Conservation (phyloP, 2,888 invertebrate species). For the Eulithis prunata region DNA sequence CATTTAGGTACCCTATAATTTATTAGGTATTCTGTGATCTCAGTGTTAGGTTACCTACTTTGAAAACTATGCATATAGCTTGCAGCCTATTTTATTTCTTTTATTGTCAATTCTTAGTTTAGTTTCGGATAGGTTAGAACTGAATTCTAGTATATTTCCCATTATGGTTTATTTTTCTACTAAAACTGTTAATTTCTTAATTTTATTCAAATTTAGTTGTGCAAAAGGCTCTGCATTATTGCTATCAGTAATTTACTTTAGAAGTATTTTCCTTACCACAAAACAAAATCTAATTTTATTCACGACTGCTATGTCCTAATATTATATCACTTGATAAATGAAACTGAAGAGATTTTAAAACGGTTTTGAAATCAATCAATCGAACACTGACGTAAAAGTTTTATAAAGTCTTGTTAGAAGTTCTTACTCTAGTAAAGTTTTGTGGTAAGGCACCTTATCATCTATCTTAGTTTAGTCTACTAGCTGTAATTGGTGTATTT, state of each 20-base stretch:
- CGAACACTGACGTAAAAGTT: no score
- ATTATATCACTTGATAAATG: no score
- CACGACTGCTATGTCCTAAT: no score
- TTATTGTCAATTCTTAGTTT: constrained; percentile 22
- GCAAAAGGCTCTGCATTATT: not conserved
- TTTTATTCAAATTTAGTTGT: not conserved
- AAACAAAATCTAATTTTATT: not conserved
- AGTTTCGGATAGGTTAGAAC: not conserved
- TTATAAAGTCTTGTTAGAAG: no score
- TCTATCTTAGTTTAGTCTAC: constrained; percentile 2
- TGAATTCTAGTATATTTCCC: not conserved
- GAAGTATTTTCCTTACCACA: not conserved
- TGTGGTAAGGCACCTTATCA: constrained; percentile 9
- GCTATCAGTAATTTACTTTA: not conserved
- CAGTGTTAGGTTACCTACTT: not conserved
- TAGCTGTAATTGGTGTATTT: constrained; percentile 7
- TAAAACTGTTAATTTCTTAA: not conserved
- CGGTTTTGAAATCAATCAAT: no score
- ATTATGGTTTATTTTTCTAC: not conserved
- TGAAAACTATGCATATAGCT: not conserved
- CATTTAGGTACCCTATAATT: no score
- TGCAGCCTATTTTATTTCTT: not conserved
- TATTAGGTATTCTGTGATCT: no score
- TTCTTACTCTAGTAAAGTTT: not conserved
- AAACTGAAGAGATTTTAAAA: no score